phyloP scores from a whole-genome alignment of 2,888 invertebrate genomes.

The Troides oblongomaculatus region DNA sequence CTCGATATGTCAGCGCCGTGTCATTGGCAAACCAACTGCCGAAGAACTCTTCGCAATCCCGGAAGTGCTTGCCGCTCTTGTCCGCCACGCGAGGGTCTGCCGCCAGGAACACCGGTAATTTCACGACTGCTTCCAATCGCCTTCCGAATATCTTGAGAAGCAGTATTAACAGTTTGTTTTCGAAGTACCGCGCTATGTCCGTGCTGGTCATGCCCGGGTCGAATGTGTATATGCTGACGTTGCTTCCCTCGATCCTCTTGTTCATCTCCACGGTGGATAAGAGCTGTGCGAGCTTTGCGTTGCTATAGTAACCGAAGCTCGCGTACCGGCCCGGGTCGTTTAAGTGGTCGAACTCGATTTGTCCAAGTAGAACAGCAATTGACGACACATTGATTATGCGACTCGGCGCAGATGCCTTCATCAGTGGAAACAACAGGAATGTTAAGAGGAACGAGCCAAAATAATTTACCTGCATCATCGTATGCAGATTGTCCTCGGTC shows the following conservation, averaged over 20 bases:
- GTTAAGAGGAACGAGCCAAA: slow-evolving; percentile 61
- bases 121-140: slow-evolving; percentile 58
- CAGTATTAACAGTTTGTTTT: too few species aligned
- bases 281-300: slow-evolving; percentile 57
- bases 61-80: slow-evolving; percentile 58
- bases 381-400: slow-evolving; percentile 47
- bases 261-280: slow-evolving; percentile 50
- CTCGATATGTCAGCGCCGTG: slow-evolving; percentile 40
- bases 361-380: slow-evolving; percentile 50
- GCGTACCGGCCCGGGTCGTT: slow-evolving; percentile 84
- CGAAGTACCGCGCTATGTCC: slow-evolving; percentile 79
- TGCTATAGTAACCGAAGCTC: slow-evolving; percentile 79
- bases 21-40: slow-evolving; percentile 67
- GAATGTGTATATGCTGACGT: slow-evolving; percentile 87
- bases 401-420: slow-evolving; percentile 57
- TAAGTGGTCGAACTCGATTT: slow-evolving; percentile 84
- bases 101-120: slow-evolving; percentile 57
- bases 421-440: slow-evolving; percentile 53
- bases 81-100: slow-evolving; percentile 48
- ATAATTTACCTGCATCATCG: slow-evolving; percentile 81
- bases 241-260: slow-evolving; percentile 45
- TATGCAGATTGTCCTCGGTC: slow-evolving; percentile 81
- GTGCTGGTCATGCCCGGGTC: slow-evolving; percentile 91
- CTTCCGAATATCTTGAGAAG: too few species aligned
- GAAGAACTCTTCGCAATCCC: slow-evolving; percentile 58